These are phyloP conservation scores for Girardinichthys multiradiatus DNA, from an alignment of 2,113 vertebrate genomes.

Conservation along the genomic window DNA sequence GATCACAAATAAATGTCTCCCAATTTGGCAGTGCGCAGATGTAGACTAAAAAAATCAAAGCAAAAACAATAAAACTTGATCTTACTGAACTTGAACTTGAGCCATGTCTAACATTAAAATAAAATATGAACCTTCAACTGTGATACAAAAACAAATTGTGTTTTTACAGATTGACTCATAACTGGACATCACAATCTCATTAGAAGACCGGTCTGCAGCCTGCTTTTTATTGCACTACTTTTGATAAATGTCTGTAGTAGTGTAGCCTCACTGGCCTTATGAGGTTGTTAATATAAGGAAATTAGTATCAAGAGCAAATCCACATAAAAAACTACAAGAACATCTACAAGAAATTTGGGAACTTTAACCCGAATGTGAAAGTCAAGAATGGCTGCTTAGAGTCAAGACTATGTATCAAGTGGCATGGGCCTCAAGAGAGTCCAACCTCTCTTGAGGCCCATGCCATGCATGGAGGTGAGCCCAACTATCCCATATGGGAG, in stretches of 20 bases:
- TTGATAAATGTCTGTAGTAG: background rate
- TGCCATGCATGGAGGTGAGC: no score
- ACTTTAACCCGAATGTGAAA: no score
- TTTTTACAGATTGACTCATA: background rate
- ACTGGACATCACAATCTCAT: background rate
- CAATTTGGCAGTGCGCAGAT: conserved; percentile 27
- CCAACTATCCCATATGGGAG: no score
- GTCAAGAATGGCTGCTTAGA: no score
- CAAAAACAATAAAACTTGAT: conserved; percentile 29
- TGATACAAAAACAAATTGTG: conserved; percentile 4
- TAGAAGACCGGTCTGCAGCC: background rate
- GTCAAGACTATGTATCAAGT: no score
- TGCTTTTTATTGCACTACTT: background rate
- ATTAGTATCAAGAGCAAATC: background rate
- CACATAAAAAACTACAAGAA: no score
- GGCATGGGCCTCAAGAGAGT: no score
- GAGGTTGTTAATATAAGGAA: background rate
- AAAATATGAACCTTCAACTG: conserved; percentile 16
- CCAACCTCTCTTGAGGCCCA: no score
- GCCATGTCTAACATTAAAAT: conserved; percentile 36
- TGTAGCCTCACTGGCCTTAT: background rate
- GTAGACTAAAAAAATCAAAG: conserved; percentile 26
- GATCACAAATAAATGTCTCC: conserved; percentile 49
- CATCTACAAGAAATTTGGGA: background rate
- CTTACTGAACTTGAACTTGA: conserved; percentile 54